Percentiles rank a stretch among this genome's conserved stretches.
Evolutionary conservation across 2,888 invertebrate species (phyloP).

Genomic region (Eulithis testata): DNA sequence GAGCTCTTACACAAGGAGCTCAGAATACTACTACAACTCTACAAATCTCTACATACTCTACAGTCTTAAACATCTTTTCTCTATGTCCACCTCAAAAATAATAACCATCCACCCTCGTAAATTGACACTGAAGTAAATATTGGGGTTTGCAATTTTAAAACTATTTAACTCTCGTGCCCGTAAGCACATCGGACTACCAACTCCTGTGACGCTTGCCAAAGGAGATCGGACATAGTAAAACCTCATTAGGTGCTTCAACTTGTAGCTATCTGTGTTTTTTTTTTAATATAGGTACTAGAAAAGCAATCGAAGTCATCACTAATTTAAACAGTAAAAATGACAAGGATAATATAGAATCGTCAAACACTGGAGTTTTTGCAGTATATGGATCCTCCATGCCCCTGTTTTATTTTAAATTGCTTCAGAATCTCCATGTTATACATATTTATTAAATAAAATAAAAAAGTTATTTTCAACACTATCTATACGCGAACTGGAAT

Average conservation of each 20-base stretch:
- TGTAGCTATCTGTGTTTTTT: neutral
- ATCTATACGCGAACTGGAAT: no score
- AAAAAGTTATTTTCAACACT: no score
- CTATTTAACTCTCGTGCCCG: slow-evolving; percentile 37
- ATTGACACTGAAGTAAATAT: slow-evolving; percentile 27
- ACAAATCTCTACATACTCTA: no score
- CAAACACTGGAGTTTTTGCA: no score
- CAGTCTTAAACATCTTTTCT: neutral
- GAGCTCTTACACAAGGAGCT: no score
- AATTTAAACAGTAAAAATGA: no score
- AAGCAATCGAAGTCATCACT: neutral
- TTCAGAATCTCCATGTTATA: no score
- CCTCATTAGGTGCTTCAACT: slow-evolving; percentile 5
- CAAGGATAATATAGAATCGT: no score
- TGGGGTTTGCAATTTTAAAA: slow-evolving; percentile 37
- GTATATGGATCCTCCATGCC: no score
- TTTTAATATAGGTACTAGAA: neutral
- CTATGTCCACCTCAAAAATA: neutral
- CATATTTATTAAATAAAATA: no score
- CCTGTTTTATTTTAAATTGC: no score
- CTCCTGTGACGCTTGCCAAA: slow-evolving; percentile 41
- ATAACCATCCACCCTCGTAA: neutral
- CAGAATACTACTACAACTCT: no score
- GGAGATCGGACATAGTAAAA: slow-evolving; percentile 21
- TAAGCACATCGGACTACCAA: slow-evolving; percentile 38